phyloP scores from a whole-genome alignment of 1,140 invertebrate species.

The Phymorhynchus buccinoides region DNA sequence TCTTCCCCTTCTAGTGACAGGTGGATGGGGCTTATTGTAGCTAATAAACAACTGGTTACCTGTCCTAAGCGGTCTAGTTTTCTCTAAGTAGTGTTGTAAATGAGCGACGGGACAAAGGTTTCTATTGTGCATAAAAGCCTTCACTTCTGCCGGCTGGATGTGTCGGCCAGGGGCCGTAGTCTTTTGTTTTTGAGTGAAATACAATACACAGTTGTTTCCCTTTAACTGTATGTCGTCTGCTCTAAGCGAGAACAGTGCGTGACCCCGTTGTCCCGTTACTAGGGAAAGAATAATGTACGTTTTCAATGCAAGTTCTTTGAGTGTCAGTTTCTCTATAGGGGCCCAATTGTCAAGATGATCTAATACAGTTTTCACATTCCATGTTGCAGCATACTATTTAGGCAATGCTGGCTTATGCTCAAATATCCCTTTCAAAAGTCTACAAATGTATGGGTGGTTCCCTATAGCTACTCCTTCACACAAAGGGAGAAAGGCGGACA shows the following conservation, averaged over 20 bases:
- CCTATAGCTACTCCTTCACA: constrained; percentile 9
- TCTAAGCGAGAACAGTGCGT: constrained; percentile 18
- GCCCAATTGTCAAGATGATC: constrained; percentile 22
- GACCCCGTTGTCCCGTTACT: constrained; percentile 15
- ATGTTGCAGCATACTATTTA: constrained; percentile 44
- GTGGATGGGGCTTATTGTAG: neutral
- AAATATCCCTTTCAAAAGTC: constrained; percentile 43
- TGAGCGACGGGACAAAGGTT: neutral
- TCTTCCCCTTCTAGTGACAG: too few species aligned
- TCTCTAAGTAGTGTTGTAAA: neutral
- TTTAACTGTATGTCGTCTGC: constrained; percentile 6
- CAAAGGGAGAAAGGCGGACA: constrained; percentile 32
- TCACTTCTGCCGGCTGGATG: neutral
- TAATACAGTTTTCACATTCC: constrained; percentile 40
- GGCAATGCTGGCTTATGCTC: constrained; percentile 40
- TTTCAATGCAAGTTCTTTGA: constrained; percentile 41
- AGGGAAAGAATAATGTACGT: constrained; percentile 36
- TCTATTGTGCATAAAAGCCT: neutral
- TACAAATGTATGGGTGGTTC: constrained; percentile 31
- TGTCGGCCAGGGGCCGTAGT: neutral
- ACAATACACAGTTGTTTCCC: neutral
- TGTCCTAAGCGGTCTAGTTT: neutral
- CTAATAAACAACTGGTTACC: neutral
- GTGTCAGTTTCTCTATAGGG: neutral
- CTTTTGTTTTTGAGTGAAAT: neutral